These are phyloP conservation scores for Pangasius djambal DNA, from an alignment of 2,797 vertebrate genomes.

Conservation along the genomic window DNA sequence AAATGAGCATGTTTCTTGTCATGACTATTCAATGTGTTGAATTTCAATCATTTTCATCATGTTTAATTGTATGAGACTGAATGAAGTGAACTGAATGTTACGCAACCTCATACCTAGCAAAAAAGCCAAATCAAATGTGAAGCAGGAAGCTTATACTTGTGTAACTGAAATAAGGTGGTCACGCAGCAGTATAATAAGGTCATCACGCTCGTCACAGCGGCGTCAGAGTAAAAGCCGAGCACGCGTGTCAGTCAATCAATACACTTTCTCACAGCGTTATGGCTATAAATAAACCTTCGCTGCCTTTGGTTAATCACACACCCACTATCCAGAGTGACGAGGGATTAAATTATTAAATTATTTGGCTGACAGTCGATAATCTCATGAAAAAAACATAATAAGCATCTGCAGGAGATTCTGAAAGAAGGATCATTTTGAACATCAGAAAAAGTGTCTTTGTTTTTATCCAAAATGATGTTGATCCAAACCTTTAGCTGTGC, in stretches of 20 bases:
- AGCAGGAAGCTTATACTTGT: not conserved
- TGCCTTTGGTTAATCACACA: conserved; percentile 6
- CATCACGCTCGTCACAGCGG: conserved; percentile 19
- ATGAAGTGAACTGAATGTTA: not conserved
- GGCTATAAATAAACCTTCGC: conserved; percentile 31
- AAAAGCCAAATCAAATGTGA: not conserved
- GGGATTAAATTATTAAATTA: conserved; percentile 15
- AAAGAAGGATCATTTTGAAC: not conserved
- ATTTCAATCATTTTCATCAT: not conserved
- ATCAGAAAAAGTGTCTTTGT: not conserved
- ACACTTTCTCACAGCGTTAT: not conserved
- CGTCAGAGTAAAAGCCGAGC: conserved; percentile 20
- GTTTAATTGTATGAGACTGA: not conserved
- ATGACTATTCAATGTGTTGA: not conserved
- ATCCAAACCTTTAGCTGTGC: not conserved
- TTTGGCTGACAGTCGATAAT: not conserved
- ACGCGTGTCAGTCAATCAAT: conserved; percentile 23
- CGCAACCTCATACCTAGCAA: not conserved
- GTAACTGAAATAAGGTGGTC: not conserved
- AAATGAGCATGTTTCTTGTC: not conserved
- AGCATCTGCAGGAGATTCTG: not conserved
- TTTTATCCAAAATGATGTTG: not conserved
- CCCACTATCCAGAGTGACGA: conserved; percentile 1
- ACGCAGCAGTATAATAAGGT: conserved; percentile 10
- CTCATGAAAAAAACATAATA: not conserved